Conservation (phyloP, 1,140 invertebrate species). For the Brachionus sp. region DNA sequence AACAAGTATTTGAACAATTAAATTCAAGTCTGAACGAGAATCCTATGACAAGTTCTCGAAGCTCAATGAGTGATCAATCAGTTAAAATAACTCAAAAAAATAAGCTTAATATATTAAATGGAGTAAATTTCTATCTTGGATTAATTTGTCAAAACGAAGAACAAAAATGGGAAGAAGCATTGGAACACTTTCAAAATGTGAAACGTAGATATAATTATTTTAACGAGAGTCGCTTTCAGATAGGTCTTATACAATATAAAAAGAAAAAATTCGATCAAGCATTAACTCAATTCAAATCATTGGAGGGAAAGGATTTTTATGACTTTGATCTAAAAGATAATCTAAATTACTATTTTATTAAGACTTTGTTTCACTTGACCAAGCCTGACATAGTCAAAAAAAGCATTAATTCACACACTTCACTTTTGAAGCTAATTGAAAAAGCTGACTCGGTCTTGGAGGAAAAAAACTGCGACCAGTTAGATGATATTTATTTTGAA, state of each 20-base stretch:
- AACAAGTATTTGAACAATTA: neutral
- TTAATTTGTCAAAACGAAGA: neutral
- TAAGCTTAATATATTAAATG: neutral
- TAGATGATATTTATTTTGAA: neutral
- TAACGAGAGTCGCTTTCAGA: neutral
- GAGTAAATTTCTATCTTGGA: neutral
- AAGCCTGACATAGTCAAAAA: slow-evolving; percentile 1
- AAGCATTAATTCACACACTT: neutral
- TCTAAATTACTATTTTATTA: neutral
- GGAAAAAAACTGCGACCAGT: neutral
- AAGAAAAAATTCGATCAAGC: neutral
- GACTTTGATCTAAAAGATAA: neutral
- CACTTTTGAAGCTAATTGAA: neutral
- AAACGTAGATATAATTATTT: slow-evolving; percentile 11
- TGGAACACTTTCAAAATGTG: slow-evolving; percentile 4
- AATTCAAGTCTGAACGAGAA: neutral
- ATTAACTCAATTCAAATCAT: neutral
- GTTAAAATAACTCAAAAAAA: neutral
- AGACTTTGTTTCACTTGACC: neutral
- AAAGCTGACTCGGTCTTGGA: neutral
- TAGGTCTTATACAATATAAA: neutral
- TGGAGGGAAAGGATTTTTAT: neutral
- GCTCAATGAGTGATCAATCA: neutral
- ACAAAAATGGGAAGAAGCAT: neutral
- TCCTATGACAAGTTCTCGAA: neutral